phyloP scores from a whole-genome alignment of 2,113 vertebrate species.

The Pristiophorus japonicus region DNA sequence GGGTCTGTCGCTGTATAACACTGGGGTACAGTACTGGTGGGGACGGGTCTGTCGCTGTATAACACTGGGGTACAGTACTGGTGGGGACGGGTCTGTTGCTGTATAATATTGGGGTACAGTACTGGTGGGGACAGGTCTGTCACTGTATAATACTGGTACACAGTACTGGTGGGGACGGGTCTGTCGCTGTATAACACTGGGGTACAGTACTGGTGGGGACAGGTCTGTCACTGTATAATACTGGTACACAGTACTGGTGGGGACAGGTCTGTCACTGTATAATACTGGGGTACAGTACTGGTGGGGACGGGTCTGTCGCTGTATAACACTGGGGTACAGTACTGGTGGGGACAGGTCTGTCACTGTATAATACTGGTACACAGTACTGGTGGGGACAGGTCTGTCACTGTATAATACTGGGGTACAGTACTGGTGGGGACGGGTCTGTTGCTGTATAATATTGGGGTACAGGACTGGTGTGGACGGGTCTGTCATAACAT shows the following conservation, averaged over 20 bases:
- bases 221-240: neutral
- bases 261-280: no score
- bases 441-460: no score
- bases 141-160: neutral
- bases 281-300: no score
- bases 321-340: neutral
- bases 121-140: neutral
- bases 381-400: neutral
- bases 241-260: neutral
- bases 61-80: neutral
- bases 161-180: neutral
- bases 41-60: neutral
- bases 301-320: neutral
- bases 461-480: neutral
- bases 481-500: neutral
- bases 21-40: no score
- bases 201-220: no score
- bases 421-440: neutral
- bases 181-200: no score
- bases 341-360: no score
- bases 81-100: no score
- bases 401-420: neutral
- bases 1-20: no score
- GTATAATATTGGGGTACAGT: no score
- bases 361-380: no score